Evolutionary conservation across 2,888 invertebrate species (phyloP).

Genomic region (Xanthorhoe designata): DNA sequence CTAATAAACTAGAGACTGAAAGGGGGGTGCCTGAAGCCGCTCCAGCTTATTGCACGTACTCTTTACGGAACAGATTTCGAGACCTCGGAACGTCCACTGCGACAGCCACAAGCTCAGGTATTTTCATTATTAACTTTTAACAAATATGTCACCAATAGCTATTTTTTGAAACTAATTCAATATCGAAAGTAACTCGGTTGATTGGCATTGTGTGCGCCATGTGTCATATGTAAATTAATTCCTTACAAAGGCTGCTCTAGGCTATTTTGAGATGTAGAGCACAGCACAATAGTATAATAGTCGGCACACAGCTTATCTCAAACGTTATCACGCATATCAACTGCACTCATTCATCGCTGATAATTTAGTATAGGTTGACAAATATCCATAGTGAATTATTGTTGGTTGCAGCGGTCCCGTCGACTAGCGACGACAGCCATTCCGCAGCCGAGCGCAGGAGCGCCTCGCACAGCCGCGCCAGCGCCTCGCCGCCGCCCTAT

Average conservation of each 20-base stretch:
- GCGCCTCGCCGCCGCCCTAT: constrained; percentile 66
- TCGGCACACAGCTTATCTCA: constrained; percentile 63
- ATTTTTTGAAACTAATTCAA: constrained; percentile 3
- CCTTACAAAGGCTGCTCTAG: constrained; percentile 23
- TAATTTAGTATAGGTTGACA: constrained; percentile 53
- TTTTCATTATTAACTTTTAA: constrained; percentile 21
- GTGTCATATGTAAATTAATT: constrained; percentile 19
- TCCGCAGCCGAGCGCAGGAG: constrained; percentile 62
- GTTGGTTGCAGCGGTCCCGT: constrained; percentile 70
- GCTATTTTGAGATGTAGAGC: constrained; percentile 48
- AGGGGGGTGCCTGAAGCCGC: constrained; percentile 57
- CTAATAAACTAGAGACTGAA: constrained; percentile 65
- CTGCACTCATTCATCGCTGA: constrained; percentile 69
- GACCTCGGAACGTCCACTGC: constrained; percentile 71
- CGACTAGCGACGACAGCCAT: constrained; percentile 62
- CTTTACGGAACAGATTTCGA: constrained; percentile 66
- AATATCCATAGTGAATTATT: constrained; percentile 42
- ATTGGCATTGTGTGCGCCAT: constrained; percentile 16
- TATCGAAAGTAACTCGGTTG: constrained; percentile 13
- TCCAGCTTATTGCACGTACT: constrained; percentile 62
- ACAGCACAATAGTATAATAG: constrained; percentile 48
- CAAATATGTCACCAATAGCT: not conserved
- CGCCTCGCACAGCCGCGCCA: constrained; percentile 59
- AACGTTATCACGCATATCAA: constrained; percentile 71
- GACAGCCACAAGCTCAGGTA: constrained; percentile 76